A percentile compares a stretch with the other conserved stretches of the same genome.
Conservation (phyloP, 2,888 invertebrate genomes). For the Heterodera filipjevi region DNA sequence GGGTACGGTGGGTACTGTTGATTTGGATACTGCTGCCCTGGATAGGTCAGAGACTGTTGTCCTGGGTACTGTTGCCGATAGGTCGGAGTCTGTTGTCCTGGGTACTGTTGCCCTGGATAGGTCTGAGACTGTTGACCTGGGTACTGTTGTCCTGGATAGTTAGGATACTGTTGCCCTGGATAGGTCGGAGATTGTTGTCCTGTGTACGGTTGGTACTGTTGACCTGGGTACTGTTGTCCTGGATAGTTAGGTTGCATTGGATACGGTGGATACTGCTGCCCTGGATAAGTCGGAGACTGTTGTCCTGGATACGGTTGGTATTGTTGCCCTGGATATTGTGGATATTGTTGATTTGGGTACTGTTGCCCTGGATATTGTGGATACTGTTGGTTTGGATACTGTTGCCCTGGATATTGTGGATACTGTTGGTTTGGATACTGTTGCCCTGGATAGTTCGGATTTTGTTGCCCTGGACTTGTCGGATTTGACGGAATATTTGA, state of each 20-base stretch:
- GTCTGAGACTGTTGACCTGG: background rate
- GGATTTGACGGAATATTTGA: background rate
- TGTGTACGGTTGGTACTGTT: background rate
- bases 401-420: background rate
- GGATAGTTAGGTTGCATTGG: background rate
- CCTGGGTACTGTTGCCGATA: constrained; percentile 1
- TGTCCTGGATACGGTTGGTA: background rate
- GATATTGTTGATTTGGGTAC: background rate
- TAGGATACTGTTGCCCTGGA: background rate
- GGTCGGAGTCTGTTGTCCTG: background rate
- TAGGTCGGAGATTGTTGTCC: background rate
- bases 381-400: background rate
- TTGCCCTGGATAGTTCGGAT: background rate
- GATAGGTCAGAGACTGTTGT: background rate
- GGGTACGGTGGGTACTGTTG: background rate
- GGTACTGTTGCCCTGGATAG: background rate
- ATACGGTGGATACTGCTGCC: background rate
- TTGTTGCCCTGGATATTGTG: background rate
- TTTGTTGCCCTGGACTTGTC: background rate
- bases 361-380: background rate
- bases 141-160: background rate
- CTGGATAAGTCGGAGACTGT: background rate
- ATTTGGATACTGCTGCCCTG: background rate
- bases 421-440: background rate
- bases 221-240: background rate